Evolutionary conservation across 2,888 invertebrate species (phyloP), one percentile per base, ranked within the genome.

Genomic region (Lydus trimaculatus): DNA sequence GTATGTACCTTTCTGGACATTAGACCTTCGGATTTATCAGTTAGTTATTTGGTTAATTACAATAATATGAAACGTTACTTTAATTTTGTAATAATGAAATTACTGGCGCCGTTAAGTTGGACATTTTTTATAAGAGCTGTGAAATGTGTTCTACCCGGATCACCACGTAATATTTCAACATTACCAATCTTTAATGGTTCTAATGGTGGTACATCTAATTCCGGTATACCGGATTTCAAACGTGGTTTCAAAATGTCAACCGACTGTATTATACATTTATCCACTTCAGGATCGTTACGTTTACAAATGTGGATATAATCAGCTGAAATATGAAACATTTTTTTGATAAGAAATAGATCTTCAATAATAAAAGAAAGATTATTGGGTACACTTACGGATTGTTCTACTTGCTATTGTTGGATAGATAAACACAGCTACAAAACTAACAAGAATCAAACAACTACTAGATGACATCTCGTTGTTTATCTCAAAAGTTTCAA

Each of bases 281-380:
- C 87, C 66, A 91, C 87, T 61, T 90, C 85, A 0, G 91, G 90
- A 78, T 91, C 90, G 72, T 86, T 86, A 74, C 89, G 87, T 78
- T 88, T 88, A 80, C 91, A 91, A 59, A 90, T 84, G 79, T 90
- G 89, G 73, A 91, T 90, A 82, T 90, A 91, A 15, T 89, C 81
- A 36, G 91, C 91, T 91, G 86, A 75, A 52, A 62, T 59, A 25
- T 9, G n/a, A 59, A 59, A 7, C 25, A n/a, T 58, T 56, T n/a
- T 28, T n/a, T 13, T 13, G 25, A 0, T 58, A 20, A 36, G n/a
- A n/a, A n/a, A n/a, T n/a, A n/a, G n/a, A n/a, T n/a, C n/a, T n/a
- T 33, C 13, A 58, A 23, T 36, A 25, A 23, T 61, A n/a, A n/a
- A n/a, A n/a, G n/a, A n/a, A n/a, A n/a, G n/a, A n/a, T n/a, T n/a